Evolutionary conservation across 2,797 vertebrate genomes (phyloP), one percentile per base, ranked within the genome.

Genomic region (Poeciliopsis turneri): DNA sequence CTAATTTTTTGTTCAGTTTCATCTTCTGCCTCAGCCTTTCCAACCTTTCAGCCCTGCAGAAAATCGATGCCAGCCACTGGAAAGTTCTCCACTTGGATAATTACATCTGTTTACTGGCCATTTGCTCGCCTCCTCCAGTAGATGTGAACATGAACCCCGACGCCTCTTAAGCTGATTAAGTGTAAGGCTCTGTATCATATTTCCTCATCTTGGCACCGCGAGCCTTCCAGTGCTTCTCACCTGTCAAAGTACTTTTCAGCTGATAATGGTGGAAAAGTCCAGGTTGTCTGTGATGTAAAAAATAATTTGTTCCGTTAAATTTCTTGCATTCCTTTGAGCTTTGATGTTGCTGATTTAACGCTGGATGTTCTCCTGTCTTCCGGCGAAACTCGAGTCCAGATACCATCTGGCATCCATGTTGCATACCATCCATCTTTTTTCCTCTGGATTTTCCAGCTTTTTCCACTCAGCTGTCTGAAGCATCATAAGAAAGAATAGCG

Each of bases 21-120:
- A n/a, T 72, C 41, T 78, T 80, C 61, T 75, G 36, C 25, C 12
- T 45, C 61, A 20, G 66, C 9, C 53, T 47, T 78, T 78, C 25
- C 1, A 1, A 77, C 80, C 33, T 78, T 71, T 78, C 53, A 75
- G 77, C 41, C 0, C 23, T 39, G 9, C 36, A 72, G 59, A 78
- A 86, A 90, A 90, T 90, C 87, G 74, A 84, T 84, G 73, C 15
- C 8, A 68, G 39, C 82, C 51, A 25, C 51, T 87, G 82, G 75
- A 87, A 84, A 84, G 77, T 81, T 83, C 76, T 82, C 3, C 0
- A 49, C 53, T 68, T 2, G 16, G 74, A 71, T 87, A 79, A 90
- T 91, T 83, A 41, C 46, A 88, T 90, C 82, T 82, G 66, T 79
- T 81, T 71, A 78, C 73, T 28, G 61, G 45, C 11, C 51, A 2